Percentiles rank a stretch among this genome's conserved stretches.
Evolutionary conservation across 2,797 vertebrate species (phyloP).

Genomic region (Toxotes lorentzi): DNA sequence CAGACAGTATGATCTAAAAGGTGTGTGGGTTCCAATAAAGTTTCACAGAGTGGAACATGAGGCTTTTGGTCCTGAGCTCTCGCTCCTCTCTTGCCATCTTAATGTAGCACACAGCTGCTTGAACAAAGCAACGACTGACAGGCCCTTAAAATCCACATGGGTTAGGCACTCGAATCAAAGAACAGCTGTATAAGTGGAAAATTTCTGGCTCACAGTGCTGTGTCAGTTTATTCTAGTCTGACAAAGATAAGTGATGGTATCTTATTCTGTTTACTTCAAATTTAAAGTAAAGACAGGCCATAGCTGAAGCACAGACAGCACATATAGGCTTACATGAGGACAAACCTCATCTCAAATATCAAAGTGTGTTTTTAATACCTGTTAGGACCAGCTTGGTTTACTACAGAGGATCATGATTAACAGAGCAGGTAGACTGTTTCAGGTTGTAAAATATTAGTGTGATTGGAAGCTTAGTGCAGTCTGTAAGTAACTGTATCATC

Average conservation of each 20-base stretch:
- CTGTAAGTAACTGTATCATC: neutral
- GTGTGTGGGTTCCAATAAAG: too few species aligned
- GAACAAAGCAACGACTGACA: neutral
- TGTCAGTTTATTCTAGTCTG: neutral
- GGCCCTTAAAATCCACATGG: too few species aligned
- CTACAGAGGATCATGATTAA: neutral
- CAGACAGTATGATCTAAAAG: too few species aligned
- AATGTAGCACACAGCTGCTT: neutral
- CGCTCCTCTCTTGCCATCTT: neutral
- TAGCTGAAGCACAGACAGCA: too few species aligned
- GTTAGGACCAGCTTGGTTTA: neutral
- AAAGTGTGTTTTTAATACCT: neutral
- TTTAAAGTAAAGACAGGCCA: too few species aligned
- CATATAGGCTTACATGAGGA: neutral
- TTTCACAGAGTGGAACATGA: too few species aligned
- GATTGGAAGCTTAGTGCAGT: too few species aligned
- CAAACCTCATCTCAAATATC: neutral
- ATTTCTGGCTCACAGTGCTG: neutral
- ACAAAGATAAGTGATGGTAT: neutral
- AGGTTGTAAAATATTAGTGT: neutral
- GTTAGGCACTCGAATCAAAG: neutral
- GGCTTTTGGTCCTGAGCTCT: neutral
- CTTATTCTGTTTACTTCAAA: too few species aligned
- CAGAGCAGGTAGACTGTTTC: neutral
- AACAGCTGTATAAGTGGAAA: neutral